Percentiles rank a stretch among this genome's conserved stretches.
Conservation (phyloP, 1,140 invertebrate genomes). For the Bombus confusus region DNA sequence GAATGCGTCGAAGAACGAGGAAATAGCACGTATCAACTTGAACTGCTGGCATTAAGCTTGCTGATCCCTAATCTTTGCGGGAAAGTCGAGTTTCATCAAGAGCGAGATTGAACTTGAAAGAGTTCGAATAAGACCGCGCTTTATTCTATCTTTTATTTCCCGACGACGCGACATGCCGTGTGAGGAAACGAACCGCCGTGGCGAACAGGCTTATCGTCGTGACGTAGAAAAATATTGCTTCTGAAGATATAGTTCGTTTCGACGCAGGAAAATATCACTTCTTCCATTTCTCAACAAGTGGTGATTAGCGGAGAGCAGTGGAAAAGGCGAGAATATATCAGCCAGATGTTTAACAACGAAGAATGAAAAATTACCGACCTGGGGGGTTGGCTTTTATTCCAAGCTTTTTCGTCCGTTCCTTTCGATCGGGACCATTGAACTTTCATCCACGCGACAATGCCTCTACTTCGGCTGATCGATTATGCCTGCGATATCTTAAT, state of each 20-base stretch:
- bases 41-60: background rate
- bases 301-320: background rate
- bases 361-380: conserved; percentile 35
- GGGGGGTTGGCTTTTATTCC: background rate
- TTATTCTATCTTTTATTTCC: background rate
- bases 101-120: background rate
- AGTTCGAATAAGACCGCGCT: background rate
- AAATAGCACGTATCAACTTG: background rate
- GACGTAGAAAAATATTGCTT: conserved; percentile 15
- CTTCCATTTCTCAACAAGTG: background rate
- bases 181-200: background rate
- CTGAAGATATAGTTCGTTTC: background rate
- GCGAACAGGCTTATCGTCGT: conserved; percentile 14
- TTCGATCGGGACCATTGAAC: conserved; percentile 29
- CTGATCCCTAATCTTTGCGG: background rate
- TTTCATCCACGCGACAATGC: conserved; percentile 27
- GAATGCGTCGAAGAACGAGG: background rate
- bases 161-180: background rate
- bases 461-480: conserved; percentile 36
- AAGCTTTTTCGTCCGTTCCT: background rate
- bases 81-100: background rate
- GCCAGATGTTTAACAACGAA: conserved; percentile 19
- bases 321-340: conserved; percentile 13
- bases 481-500: conserved; percentile 45
- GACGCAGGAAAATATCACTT: background rate